phyloP scores from a whole-genome alignment of 2,113 vertebrate genomes.

The Panurus biarmicus region DNA sequence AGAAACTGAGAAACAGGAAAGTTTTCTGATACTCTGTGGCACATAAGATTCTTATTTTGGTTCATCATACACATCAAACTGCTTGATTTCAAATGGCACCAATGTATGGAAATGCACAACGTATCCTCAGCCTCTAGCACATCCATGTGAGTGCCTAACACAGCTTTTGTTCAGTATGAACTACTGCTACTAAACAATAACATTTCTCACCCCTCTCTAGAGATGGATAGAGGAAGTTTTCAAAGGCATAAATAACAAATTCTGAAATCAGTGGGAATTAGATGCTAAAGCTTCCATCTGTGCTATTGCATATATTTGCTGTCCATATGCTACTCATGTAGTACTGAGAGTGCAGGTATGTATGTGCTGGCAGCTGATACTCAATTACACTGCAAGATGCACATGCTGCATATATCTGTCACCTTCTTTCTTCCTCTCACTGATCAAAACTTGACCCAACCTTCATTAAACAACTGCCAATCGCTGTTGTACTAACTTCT shows the following conservation, averaged over 20 bases:
- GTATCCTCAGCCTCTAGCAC: not conserved
- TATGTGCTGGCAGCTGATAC: not conserved
- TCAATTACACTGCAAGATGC: not conserved
- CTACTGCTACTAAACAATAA: not conserved
- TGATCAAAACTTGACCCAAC: not conserved
- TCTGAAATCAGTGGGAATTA: not conserved
- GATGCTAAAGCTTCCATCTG: not conserved
- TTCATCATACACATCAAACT: not conserved
- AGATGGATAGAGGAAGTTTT: not conserved
- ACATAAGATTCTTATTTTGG: not conserved
- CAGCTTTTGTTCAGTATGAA: not conserved
- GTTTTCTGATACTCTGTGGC: not conserved
- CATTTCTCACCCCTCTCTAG: not conserved
- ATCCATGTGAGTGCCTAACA: not conserved
- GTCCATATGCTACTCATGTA: not conserved
- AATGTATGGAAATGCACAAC: not conserved
- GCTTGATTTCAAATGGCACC: not conserved
- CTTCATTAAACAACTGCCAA: not conserved
- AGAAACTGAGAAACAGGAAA: not conserved
- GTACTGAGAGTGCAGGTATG: not conserved
- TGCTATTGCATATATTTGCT: not conserved
- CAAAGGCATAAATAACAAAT: not conserved
- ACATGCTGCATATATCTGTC: not conserved
- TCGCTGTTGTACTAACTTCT: not conserved
- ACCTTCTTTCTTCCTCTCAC: not conserved